These are phyloP conservation scores for Lanius collurio DNA, from an alignment of 2,113 vertebrate genomes.

Conservation along the genomic window DNA sequence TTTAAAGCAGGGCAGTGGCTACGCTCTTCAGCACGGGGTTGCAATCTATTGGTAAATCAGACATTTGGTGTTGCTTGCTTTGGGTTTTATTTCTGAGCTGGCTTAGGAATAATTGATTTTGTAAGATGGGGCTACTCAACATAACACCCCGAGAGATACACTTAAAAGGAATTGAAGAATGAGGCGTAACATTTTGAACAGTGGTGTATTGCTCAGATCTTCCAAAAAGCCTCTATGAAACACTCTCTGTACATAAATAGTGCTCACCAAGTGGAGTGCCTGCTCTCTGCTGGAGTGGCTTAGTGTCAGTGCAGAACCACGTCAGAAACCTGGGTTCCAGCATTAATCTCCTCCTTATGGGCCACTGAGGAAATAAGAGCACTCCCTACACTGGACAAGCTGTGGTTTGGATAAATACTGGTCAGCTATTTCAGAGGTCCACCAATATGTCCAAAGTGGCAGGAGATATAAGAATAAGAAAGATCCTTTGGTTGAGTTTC, in stretches of 20 bases:
- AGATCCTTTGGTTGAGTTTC: neutral
- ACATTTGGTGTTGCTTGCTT: conserved; percentile 62
- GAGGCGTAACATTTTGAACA: neutral
- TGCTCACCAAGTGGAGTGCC: conserved; percentile 16
- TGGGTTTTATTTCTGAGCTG: conserved; percentile 56
- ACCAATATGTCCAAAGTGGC: neutral
- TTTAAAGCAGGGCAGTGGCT: conserved; percentile 69
- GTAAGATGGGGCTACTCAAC: conserved; percentile 16
- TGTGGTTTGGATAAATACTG: neutral
- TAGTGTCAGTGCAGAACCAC: neutral
- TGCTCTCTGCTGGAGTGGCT: conserved; percentile 37
- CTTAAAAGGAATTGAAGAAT: conserved; percentile 27
- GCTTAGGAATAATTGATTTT: conserved; percentile 63
- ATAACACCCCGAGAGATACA: conserved; percentile 24
- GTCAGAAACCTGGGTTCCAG: neutral
- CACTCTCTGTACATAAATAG: neutral
- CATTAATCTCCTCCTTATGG: neutral
- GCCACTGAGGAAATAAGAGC: neutral
- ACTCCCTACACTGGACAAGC: neutral
- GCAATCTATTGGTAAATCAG: conserved; percentile 67
- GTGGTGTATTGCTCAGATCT: neutral
- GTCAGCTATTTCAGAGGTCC: neutral
- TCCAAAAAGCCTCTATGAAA: conserved; percentile 13
- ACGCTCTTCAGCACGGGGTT: conserved; percentile 41
- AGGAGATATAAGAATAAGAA: neutral